Evolutionary conservation across 2,888 invertebrate genomes (phyloP).

Genomic region (Brachyopa scutellaris): DNA sequence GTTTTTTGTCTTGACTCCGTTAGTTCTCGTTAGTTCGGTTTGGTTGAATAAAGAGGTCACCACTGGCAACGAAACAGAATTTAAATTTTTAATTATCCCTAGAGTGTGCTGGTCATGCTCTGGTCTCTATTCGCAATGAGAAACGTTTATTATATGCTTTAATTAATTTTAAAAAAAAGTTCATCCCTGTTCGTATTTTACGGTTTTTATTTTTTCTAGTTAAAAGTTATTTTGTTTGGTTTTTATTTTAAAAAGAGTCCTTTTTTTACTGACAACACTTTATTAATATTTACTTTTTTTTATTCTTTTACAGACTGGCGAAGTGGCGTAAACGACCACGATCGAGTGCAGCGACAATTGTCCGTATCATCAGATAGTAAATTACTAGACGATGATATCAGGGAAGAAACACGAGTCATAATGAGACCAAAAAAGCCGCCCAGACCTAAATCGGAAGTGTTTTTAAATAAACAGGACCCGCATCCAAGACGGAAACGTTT

Average conservation of each 20-base stretch:
- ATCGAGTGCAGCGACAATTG: conserved; percentile 93
- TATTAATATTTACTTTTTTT: too few species aligned
- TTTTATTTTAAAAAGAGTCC: neutral
- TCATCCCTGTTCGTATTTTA: too few species aligned
- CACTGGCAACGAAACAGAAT: conserved; percentile 15
- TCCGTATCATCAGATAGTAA: conserved; percentile 96
- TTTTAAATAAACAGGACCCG: conserved; percentile 89
- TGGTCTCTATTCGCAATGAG: conserved; percentile 16
- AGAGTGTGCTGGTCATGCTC: too few species aligned
- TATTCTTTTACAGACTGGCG: conserved; percentile 86
- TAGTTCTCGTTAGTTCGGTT: too few species aligned
- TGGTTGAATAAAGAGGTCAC: neutral
- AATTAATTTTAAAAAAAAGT: too few species aligned
- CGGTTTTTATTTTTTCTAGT: neutral
- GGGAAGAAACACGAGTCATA: conserved; percentile 94
- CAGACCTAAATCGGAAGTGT: conserved; percentile 97
- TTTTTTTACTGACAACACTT: conserved; percentile 2
- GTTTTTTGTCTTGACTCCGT: conserved; percentile 29
- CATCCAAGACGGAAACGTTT: conserved; percentile 94
- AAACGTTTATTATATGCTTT: too few species aligned
- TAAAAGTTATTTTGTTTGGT: neutral
- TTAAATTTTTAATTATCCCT: conserved; percentile 48
- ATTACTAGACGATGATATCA: conserved; percentile 93
- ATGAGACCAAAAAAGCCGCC: conserved; percentile 95
- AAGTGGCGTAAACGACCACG: conserved; percentile 88